Evolutionary conservation across 2,113 vertebrate genomes (phyloP).

Genomic region (Rattus rattus): DNA sequence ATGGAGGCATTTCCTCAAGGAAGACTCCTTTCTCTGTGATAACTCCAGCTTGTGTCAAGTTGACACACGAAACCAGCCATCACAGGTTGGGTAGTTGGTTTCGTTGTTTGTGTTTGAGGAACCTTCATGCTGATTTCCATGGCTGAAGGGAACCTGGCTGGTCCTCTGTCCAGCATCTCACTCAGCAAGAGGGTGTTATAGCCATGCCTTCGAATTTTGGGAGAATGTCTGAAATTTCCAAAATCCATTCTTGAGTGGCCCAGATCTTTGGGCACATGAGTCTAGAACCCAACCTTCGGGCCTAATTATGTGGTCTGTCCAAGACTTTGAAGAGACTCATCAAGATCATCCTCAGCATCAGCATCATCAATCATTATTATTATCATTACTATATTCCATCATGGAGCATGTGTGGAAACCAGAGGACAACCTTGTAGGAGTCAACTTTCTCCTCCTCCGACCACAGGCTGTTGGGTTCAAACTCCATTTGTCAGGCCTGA

Average conservation of each 20-base stretch:
- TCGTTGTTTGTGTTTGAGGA: not conserved
- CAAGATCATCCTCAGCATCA: too few relatives aligned
- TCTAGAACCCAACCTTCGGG: not conserved
- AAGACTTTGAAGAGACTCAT: not conserved
- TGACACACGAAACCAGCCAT: too few relatives aligned
- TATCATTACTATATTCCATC: not conserved
- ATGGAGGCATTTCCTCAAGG: too few relatives aligned
- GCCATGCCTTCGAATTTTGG: not conserved
- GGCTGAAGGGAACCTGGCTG: not conserved
- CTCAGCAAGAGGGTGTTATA: not conserved
- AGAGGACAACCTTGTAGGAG: not conserved
- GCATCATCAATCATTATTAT: too few relatives aligned
- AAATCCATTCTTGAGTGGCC: not conserved
- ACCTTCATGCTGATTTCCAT: not conserved
- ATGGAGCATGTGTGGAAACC: not conserved
- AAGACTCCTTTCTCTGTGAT: too few relatives aligned
- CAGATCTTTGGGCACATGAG: not conserved
- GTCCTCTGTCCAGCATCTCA: not conserved
- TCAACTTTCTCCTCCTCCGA: not conserved
- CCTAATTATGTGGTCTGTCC: not conserved
- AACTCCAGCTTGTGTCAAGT: too few relatives aligned
- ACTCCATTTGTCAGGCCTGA: not conserved
- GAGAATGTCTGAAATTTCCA: not conserved
- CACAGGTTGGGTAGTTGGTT: not conserved
- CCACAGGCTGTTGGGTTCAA: not conserved